Base-by-base conservation (phyloP, 2,113 vertebrate species). In the Nerophis ophidion region DNA sequence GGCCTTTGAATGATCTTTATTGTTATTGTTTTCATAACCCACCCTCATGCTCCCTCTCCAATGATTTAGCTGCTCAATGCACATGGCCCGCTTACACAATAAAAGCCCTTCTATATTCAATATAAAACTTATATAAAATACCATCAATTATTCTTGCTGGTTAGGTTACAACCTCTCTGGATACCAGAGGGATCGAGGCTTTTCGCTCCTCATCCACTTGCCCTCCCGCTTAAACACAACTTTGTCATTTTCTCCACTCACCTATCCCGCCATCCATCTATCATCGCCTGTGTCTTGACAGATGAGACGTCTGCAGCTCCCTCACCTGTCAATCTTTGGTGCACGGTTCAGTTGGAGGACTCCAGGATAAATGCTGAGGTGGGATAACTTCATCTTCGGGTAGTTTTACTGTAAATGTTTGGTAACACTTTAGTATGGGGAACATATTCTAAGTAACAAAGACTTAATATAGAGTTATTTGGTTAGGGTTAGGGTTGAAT, bases 51-150 rank as follows among this genome's bases (percentile, higher is more conserved):
- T 90, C 85, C 88, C 84, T 84, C 85, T 85, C 81, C 10, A 12
- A 75, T 87, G 76, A 34, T 65, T 45, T 16, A 65, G 73, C 86
- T 89, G 90, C 89, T 86, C 79, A 45, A 89, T 71, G 79, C 88
- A 60, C 77, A 50, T 69, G 17, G n/a, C 8, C 74, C 81, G 80
- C 72, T 83, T 89, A 91, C 87, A 87, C 81, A 87, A 91, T 91
- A 92, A 92, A 86, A 91, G 87, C 51, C 81, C 92, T 92, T 93
- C 91, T 89, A 92, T 92, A 86, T 92, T 92, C 85, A 90, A 88
- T 90, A 92, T 88, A 86, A 83, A 71, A 85, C 68, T 77, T 19
- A 84, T 79, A 86, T 82, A 88, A 88, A 90, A 82, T 86, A 81
- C 74, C 82, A 88, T 93, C 92, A 92, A 92, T 87, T 86, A 86